phyloP scores from a whole-genome alignment of 2,113 vertebrate genomes.

The Colius striatus region DNA sequence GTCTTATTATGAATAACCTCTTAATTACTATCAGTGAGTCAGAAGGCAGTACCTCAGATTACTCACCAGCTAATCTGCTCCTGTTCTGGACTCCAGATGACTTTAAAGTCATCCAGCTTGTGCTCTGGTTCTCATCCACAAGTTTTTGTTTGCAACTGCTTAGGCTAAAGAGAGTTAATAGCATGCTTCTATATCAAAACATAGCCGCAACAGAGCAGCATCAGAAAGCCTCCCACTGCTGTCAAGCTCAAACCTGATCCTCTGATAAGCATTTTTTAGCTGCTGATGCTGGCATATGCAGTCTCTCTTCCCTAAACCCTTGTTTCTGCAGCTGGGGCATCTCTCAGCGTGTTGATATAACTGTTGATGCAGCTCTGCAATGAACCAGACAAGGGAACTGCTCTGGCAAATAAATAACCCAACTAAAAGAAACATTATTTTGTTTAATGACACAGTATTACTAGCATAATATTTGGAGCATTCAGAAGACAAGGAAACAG shows the following conservation, averaged over 20 bases:
- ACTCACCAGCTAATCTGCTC: background rate
- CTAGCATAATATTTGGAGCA: background rate
- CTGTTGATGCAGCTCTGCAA: background rate
- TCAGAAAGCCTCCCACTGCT: background rate
- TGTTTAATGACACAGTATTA: background rate
- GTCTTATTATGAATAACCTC: background rate
- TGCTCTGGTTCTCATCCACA: background rate
- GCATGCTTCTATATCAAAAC: background rate
- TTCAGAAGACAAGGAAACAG: background rate
- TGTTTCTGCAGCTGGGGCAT: background rate
- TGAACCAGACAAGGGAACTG: background rate
- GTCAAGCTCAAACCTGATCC: background rate
- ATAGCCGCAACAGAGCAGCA: background rate
- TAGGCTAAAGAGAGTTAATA: background rate
- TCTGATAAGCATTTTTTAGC: background rate
- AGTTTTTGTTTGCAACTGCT: background rate
- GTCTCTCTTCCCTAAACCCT: background rate
- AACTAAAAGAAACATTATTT: background rate
- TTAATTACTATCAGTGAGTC: background rate
- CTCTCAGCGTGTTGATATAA: background rate
- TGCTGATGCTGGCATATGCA: background rate
- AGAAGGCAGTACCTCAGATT: background rate
- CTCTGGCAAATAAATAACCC: background rate
- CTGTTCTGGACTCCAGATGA: background rate
- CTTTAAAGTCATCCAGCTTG: background rate